Percentiles rank a stretch among this genome's conserved stretches.
phyloP scores from a whole-genome alignment of 2,888 invertebrate species.

The Oegoconia quadripuncta region DNA sequence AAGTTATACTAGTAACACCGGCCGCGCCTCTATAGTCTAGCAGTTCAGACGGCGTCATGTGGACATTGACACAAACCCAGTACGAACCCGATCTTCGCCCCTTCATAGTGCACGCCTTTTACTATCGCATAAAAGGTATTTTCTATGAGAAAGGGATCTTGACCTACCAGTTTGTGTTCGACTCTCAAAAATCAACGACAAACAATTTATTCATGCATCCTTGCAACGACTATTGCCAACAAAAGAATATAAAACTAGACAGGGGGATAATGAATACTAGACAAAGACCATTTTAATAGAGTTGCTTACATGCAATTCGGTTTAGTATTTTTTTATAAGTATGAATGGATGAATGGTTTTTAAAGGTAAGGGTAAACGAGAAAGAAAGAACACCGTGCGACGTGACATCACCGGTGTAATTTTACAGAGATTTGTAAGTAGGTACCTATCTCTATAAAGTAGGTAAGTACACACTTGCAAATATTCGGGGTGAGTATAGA shows the following conservation, averaged over 20 bases:
- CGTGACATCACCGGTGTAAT: slow-evolving; percentile 6
- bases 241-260: slow-evolving; percentile 77
- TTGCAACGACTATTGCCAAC: slow-evolving; percentile 64
- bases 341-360: slow-evolving; percentile 32
- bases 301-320: slow-evolving; percentile 70
- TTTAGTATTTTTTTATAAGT: slow-evolving; percentile 48
- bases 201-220: slow-evolving; percentile 77
- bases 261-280: slow-evolving; percentile 77
- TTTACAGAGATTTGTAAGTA: slow-evolving; percentile 4
- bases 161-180: slow-evolving; percentile 76
- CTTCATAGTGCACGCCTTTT: slow-evolving; percentile 71
- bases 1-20: slow-evolving; percentile 7
- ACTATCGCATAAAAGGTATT: slow-evolving; percentile 69
- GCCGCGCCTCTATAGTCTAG: slow-evolving; percentile 1
- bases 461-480: background rate
- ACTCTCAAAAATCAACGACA: slow-evolving; percentile 56
- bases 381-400: slow-evolving; percentile 9
- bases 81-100: slow-evolving; percentile 63
- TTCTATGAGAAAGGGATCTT: slow-evolving; percentile 78
- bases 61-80: slow-evolving; percentile 35
- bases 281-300: slow-evolving; percentile 71
- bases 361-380: slow-evolving; percentile 9
- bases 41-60: background rate
- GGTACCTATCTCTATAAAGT: background rate
- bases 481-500: slow-evolving; percentile 1